Conservation (phyloP, 2,888 invertebrate species). For the Limnephilus auricula region DNA sequence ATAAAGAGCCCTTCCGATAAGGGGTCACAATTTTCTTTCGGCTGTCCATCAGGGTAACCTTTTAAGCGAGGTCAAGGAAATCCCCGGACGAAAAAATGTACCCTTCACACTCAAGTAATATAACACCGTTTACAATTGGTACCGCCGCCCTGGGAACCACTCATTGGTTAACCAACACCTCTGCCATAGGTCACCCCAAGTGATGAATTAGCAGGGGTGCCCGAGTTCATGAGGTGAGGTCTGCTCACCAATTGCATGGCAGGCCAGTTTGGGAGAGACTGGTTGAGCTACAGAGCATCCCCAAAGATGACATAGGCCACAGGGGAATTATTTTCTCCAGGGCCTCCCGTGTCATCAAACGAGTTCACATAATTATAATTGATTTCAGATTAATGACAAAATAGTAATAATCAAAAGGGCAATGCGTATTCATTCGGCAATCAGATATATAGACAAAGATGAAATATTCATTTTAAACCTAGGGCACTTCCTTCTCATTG, state of each 20-base stretch:
- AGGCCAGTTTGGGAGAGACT: too few relatives aligned
- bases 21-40: constrained; percentile 35
- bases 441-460: neutral
- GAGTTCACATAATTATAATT: neutral
- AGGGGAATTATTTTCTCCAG: too few relatives aligned
- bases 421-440: neutral
- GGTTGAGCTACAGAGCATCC: too few relatives aligned
- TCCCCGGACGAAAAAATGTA: neutral
- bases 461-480: neutral
- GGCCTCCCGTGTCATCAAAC: too few relatives aligned
- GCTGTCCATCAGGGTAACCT: constrained; percentile 31
- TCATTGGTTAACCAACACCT: too few relatives aligned
- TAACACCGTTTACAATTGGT: too few relatives aligned
- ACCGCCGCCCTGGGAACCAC: too few relatives aligned
- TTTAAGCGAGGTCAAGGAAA: constrained; percentile 9
- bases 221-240: too few relatives aligned
- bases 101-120: neutral
- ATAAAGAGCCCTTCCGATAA: constrained; percentile 51
- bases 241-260: too few relatives aligned
- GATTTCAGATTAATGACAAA: neutral
- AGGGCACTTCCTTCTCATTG: neutral
- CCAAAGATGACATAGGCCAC: too few relatives aligned
- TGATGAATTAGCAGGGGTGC: too few relatives aligned
- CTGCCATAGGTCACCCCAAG: too few relatives aligned
- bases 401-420: neutral